phyloP scores from a whole-genome alignment of 23 tunicate genomes.

The Halocynthia roretzi region DNA sequence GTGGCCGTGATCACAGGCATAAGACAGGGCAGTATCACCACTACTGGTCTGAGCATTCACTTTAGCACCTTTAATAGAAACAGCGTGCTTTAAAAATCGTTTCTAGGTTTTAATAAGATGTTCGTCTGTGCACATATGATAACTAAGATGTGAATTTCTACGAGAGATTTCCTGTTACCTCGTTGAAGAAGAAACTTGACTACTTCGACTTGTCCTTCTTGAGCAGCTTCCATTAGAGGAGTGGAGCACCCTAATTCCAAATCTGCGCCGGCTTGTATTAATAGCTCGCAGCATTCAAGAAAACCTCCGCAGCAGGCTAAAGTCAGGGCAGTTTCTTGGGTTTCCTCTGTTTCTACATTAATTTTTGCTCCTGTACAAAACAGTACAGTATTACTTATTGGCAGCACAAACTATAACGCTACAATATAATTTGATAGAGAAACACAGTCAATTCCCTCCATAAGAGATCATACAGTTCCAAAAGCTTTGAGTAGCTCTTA shows the following conservation, averaged over 20 bases:
- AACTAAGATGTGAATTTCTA: background rate
- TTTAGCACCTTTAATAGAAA: constrained; percentile 47
- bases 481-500: no score
- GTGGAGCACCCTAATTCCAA: constrained; percentile 91
- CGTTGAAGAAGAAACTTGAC: constrained; percentile 57
- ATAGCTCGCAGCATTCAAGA: constrained; percentile 66
- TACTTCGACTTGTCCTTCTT: constrained; percentile 89
- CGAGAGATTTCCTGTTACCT: constrained; percentile 18
- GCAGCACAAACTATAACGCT: background rate
- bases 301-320: constrained; percentile 96
- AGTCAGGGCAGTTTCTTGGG: constrained; percentile 94
- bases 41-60: constrained; percentile 78
- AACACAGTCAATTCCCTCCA: background rate
- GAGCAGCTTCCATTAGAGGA: constrained; percentile 98
- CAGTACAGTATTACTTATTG: background rate
- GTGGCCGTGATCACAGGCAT: constrained; percentile 95
- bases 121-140: background rate
- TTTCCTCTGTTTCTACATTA: constrained; percentile 91
- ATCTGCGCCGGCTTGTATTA: constrained; percentile 79
- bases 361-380: constrained; percentile 62
- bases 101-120: background rate
- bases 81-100: background rate
- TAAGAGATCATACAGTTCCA: no score
- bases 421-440: background rate
- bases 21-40: constrained; percentile 93